A percentile compares a stretch with the other conserved stretches of the same genome.
These are phyloP conservation scores for Tragelaphus eurycerus DNA, from an alignment of 2,797 vertebrate genomes.

Conservation along the genomic window DNA sequence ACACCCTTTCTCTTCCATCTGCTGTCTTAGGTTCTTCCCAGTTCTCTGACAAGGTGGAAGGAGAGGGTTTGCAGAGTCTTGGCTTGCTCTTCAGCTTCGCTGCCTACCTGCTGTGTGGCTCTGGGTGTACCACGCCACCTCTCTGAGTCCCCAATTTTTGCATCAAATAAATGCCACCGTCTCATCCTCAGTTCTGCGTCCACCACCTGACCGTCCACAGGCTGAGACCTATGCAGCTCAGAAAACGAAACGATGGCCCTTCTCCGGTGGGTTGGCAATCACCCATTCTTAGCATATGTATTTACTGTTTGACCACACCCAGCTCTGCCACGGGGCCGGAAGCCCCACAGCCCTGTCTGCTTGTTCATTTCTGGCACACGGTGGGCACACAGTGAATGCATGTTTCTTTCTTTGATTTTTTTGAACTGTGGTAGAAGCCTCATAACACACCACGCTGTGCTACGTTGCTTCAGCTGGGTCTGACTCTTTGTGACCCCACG, in stretches of 20 bases:
- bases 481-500: not conserved
- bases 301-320: rapidly evolving
- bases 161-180: not conserved
- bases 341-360: not conserved
- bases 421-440: not conserved
- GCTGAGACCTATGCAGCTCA: not conserved
- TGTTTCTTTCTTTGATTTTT: not conserved
- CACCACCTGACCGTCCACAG: not conserved
- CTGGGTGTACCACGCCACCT: not conserved
- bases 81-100: not conserved
- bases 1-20: not conserved
- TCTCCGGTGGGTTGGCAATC: rapidly evolving
- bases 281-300: rapidly evolving
- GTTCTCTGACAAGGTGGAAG: not conserved
- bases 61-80: not conserved
- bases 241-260: rapidly evolving
- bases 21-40: not conserved
- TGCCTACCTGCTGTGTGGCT: not conserved
- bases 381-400: rapidly evolving
- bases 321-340: rapidly evolving
- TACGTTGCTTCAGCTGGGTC: not conserved
- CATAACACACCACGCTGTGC: not conserved
- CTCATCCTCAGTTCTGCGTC: no score
- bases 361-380: rapidly evolving
- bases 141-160: not conserved